Percentiles rank a stretch among this genome's conserved stretches.
Evolutionary conservation across 2,888 invertebrate genomes (phyloP).

Genomic region (Andrena trimmerana): DNA sequence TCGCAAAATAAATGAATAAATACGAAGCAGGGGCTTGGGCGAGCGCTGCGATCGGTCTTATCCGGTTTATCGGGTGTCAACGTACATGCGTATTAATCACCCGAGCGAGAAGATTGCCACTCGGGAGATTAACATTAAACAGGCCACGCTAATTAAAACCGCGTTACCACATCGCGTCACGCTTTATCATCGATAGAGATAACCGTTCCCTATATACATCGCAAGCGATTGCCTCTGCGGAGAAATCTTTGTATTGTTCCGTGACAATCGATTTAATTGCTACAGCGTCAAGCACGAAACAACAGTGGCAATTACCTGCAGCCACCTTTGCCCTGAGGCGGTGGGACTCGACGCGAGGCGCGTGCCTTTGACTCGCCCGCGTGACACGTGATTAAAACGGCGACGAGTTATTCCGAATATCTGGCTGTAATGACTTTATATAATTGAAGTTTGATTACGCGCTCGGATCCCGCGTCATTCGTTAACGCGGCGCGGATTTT

Average conservation of each 20-base stretch:
- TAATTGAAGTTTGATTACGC: conserved; percentile 52
- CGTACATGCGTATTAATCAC: conserved; percentile 33
- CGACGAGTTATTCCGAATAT: background rate
- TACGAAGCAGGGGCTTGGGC: background rate
- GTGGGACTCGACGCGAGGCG: background rate
- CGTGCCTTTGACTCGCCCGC: background rate
- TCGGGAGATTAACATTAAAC: conserved; percentile 12
- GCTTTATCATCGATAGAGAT: background rate
- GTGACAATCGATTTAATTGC: no score
- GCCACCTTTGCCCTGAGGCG: no score
- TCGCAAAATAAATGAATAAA: background rate
- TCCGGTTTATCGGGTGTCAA: conserved; percentile 13
- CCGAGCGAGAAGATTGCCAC: conserved; percentile 9
- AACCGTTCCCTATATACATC: background rate
- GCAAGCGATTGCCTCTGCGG: no score
- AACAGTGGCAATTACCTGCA: no score
- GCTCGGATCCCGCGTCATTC: conserved; percentile 11
- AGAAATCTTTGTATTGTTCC: no score
- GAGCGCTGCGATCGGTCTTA: background rate
- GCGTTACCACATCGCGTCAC: background rate
- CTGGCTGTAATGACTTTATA: conserved; percentile 25
- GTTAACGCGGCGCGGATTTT: conserved; percentile 41
- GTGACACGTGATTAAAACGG: conserved; percentile 2
- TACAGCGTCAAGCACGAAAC: no score
- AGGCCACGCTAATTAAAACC: conserved; percentile 10